Evolutionary conservation across 2,797 vertebrate genomes (phyloP).

Genomic region (Ceryle rudis): DNA sequence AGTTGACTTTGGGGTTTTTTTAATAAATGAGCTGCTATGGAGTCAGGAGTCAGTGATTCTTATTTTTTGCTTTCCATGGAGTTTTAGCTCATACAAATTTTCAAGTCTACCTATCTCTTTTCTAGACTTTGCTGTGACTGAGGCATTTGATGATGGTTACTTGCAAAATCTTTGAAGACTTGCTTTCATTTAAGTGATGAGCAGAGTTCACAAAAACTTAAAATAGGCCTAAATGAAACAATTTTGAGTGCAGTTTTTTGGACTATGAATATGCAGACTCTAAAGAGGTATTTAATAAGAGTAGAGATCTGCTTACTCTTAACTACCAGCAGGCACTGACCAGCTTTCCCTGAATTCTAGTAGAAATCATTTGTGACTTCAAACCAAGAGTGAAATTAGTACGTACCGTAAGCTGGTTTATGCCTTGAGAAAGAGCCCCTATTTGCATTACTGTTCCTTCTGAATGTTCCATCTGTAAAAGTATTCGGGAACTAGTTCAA

Average conservation of each 20-base stretch:
- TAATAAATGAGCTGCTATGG: not conserved
- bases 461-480: conserved; percentile 90
- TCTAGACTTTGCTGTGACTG: not conserved
- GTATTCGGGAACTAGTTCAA: conserved; percentile 69
- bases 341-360: not conserved
- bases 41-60: not conserved
- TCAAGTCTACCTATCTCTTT: not conserved
- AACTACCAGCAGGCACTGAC: not conserved
- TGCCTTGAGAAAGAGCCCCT: conserved; percentile 92
- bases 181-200: not conserved
- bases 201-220: not conserved
- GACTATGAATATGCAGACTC: not conserved
- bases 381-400: not conserved
- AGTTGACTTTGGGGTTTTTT: not conserved
- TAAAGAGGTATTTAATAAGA: not conserved
- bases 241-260: not conserved
- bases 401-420: conserved; percentile 93
- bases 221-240: not conserved
- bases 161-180: not conserved
- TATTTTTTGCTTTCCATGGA: not conserved
- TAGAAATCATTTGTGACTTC: not conserved
- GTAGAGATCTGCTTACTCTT: not conserved
- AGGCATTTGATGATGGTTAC: not conserved
- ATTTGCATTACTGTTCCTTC: conserved; percentile 89
- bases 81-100: not conserved